phyloP scores from a whole-genome alignment of 2,113 vertebrate species.

The Neodon shergylaensis region DNA sequence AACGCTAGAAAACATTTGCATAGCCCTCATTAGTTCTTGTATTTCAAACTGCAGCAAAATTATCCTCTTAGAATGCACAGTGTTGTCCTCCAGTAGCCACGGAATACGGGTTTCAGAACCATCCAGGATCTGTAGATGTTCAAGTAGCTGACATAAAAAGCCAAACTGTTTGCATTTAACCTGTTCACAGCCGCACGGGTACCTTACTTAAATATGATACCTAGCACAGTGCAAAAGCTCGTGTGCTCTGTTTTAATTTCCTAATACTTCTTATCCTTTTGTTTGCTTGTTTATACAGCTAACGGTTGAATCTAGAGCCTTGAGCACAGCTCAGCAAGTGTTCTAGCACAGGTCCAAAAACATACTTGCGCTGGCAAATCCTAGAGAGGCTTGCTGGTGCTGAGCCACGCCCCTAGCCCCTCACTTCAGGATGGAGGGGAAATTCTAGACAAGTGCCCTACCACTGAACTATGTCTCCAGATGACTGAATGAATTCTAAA shows the following conservation, averaged over 20 bases:
- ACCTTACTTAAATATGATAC: background rate
- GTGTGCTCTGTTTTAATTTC: background rate
- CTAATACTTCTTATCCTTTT: background rate
- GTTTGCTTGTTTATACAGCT: background rate
- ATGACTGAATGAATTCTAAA: constrained; percentile 60
- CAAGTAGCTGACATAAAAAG: background rate
- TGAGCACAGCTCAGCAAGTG: background rate
- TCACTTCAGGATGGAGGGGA: background rate
- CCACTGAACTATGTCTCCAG: background rate
- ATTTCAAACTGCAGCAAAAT: background rate
- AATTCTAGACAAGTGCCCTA: background rate
- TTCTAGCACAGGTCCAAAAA: background rate
- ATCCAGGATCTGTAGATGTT: background rate
- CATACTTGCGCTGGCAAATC: background rate
- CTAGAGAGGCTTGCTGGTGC: background rate
- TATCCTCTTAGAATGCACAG: background rate
- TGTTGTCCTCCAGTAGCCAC: background rate
- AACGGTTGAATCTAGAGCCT: background rate
- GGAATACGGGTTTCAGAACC: background rate
- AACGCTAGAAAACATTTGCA: constrained; percentile 46
- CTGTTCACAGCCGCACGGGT: too few relatives aligned
- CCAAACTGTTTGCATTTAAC: background rate
- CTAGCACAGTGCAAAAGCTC: background rate
- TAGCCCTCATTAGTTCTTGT: background rate
- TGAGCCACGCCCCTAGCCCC: background rate